Percentiles rank a stretch among this genome's conserved stretches.
Evolutionary conservation across 2,113 vertebrate species (phyloP).

Genomic region (Geococcyx californianus): DNA sequence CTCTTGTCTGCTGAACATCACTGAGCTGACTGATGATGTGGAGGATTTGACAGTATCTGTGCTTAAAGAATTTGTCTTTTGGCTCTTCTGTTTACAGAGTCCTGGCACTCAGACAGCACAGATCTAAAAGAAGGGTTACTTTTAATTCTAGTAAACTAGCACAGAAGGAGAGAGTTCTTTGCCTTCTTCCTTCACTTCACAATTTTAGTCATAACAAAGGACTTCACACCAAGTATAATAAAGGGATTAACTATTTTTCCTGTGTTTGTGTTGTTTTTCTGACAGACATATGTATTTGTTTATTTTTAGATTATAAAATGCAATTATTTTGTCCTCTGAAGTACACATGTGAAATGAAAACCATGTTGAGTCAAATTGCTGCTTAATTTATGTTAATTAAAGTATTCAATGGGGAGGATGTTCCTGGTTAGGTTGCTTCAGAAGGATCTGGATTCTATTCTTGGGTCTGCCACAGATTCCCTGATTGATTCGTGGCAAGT

Average conservation of each 20-base stretch:
- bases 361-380: slow-evolving; percentile 33
- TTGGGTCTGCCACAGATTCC: not conserved
- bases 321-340: slow-evolving; percentile 43
- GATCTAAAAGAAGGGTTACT: not conserved
- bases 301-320: slow-evolving; percentile 65
- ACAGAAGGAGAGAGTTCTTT: not conserved
- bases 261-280: slow-evolving; percentile 34
- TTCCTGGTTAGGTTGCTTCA: slow-evolving; percentile 41
- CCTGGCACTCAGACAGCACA: not conserved
- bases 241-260: slow-evolving; percentile 7
- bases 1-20: not conserved
- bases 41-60: not conserved
- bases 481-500: not conserved
- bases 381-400: slow-evolving; percentile 53
- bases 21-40: not conserved
- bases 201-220: not conserved
- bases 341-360: slow-evolving; percentile 45
- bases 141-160: not conserved
- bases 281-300: slow-evolving; percentile 48
- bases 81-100: not conserved
- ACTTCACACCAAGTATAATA: slow-evolving; percentile 27
- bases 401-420: slow-evolving; percentile 41
- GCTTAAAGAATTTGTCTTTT: not conserved
- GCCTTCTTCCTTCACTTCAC: not conserved
- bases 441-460: slow-evolving; percentile 32